Conservation (phyloP, 1,140 invertebrate genomes). For the Ceratina calcarata region DNA sequence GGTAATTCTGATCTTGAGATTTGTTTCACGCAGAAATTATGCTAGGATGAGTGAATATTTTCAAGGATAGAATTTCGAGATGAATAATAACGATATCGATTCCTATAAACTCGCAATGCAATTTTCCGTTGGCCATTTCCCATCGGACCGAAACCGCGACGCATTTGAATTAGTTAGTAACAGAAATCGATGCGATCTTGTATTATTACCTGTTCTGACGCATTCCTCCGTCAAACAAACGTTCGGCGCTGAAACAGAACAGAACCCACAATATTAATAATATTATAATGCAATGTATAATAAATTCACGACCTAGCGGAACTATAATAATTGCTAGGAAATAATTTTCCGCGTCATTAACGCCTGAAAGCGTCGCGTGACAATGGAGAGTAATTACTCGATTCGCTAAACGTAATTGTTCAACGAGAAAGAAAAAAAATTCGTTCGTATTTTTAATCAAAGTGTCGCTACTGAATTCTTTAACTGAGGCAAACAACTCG, state of each 20-base stretch:
- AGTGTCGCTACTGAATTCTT: neutral
- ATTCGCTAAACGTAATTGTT: neutral
- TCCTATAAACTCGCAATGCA: too few relatives aligned
- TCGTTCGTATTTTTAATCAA: neutral
- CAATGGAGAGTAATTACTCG: neutral
- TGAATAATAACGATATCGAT: too few relatives aligned
- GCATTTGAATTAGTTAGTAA: too few relatives aligned
- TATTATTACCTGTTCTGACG: constrained; percentile 83
- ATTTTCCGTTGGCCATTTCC: too few relatives aligned
- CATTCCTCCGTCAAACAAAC: constrained; percentile 87
- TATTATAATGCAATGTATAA: too few relatives aligned
- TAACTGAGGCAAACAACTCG: neutral
- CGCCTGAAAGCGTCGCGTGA: neutral
- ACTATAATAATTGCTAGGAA: neutral
- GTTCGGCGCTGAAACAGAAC: constrained; percentile 78
- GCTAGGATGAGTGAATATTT: too few relatives aligned
- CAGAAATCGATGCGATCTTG: neutral
- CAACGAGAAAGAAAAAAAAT: neutral
- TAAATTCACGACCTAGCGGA: too few relatives aligned
- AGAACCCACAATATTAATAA: constrained; percentile 1
- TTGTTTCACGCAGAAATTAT: too few relatives aligned
- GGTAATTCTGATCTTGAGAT: too few relatives aligned
- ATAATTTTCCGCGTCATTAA: neutral
- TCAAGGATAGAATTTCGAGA: too few relatives aligned
- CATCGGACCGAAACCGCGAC: too few relatives aligned